Percentiles rank a stretch among this genome's conserved stretches.
Evolutionary conservation across 2,888 invertebrate species (phyloP).

Genomic region (Molanna angustata): DNA sequence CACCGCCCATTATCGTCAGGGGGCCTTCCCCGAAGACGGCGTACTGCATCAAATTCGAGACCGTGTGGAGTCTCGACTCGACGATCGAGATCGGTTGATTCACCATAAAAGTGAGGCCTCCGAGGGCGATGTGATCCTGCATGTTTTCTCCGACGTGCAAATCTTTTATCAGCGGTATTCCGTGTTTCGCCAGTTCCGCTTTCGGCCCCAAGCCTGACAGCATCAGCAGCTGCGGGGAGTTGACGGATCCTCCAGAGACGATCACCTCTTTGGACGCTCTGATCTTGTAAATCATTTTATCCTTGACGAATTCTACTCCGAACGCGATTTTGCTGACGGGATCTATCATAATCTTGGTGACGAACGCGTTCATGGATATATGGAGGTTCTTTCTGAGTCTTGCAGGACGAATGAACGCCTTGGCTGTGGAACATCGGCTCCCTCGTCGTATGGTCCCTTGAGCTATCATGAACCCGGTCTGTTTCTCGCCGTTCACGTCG

Average conservation of each 20-base stretch:
- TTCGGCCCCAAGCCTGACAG: constrained; percentile 84
- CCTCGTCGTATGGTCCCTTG: constrained; percentile 78
- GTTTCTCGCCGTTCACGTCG: constrained; percentile 83
- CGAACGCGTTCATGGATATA: constrained; percentile 79
- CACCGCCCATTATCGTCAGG: constrained; percentile 82
- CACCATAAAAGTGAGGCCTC: constrained; percentile 79
- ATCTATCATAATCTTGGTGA: constrained; percentile 71
- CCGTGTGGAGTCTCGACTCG: constrained; percentile 73
- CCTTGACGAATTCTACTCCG: constrained; percentile 78
- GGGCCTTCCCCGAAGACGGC: constrained; percentile 82
- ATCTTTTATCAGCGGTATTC: constrained; percentile 78
- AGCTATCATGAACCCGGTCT: constrained; percentile 87
- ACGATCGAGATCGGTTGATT: constrained; percentile 77
- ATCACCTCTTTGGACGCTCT: constrained; percentile 84
- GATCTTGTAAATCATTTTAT: constrained; percentile 69
- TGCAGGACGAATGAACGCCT: constrained; percentile 81
- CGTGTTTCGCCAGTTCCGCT: constrained; percentile 66
- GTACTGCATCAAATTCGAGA: constrained; percentile 78
- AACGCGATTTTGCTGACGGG: constrained; percentile 72
- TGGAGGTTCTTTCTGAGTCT: constrained; percentile 79
- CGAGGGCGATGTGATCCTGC: constrained; percentile 86
- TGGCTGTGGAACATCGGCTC: constrained; percentile 83
- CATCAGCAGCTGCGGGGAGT: constrained; percentile 92
- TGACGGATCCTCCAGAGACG: constrained; percentile 86
- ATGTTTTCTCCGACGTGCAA: constrained; percentile 81